Base-by-base conservation (phyloP, 2,797 vertebrate genomes). In the Craterocephalus amniculus region DNA sequence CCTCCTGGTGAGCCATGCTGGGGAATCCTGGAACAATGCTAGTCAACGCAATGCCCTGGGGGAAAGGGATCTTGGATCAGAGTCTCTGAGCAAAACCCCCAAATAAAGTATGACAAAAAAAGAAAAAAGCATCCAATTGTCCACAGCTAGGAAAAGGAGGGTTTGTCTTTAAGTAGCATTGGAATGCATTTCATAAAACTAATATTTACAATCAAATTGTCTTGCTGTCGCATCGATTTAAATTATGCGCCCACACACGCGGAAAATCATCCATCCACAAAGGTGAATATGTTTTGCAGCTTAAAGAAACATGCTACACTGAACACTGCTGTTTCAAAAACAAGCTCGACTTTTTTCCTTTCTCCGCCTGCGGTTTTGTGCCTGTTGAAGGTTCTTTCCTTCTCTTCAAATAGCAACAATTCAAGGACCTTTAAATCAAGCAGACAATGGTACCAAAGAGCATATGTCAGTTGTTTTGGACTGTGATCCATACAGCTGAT, bases 11-110 rank as follows among this genome's bases (percentile, higher is more conserved):
- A 85, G 85, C 64, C 38, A 27, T 70, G 80, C 79, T 29, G 67
- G 84, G 73, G 85, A 90, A 90, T 91, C 80, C 81, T 84, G 88
- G 87, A 92, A 90, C 90, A 87, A 88, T 90, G 59, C 74, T 61
- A 77, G 85, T 83, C 81, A 54, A 86, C 82, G 66, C 70, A 7
- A 83, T 68, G 86, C 89, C 89, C 77, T 2, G 74, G 78, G 88
- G 81, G 63, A 73, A 67, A 61, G 29, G 81, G 76, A 80, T 84
- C 74, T 88, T 67, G 74, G 70, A 88, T 80, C 1, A 1, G 71
- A 48, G 59, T 83, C 74, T 86, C 74, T 87, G 71, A 87, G 24
- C 51, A 52, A 85, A 29, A 68, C 75, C 67, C 80, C 22, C 18
- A n/a, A 45, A n/a, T 45, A 16, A 45, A 45, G 20, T 7, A 45